These are phyloP conservation scores for Pseudochirops corinnae DNA, from an alignment of 2,797 vertebrate genomes.

Conservation along the genomic window DNA sequence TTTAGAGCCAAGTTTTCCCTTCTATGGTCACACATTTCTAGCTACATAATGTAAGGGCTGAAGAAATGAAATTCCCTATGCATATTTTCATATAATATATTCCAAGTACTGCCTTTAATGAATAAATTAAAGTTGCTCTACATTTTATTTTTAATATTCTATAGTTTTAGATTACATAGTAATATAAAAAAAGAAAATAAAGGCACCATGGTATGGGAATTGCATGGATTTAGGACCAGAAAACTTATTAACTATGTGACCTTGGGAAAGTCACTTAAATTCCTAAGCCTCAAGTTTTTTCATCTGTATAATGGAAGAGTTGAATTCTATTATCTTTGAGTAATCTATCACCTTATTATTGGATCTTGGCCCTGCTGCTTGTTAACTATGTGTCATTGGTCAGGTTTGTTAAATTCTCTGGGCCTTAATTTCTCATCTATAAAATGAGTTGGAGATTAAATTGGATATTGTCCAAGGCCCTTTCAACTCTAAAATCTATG, in stretches of 20 bases:
- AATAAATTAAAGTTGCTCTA: not conserved
- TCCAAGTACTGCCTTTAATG: not conserved
- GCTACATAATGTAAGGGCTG: not conserved
- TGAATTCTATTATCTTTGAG: not conserved
- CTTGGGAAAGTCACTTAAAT: not conserved
- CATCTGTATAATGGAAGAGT: not conserved
- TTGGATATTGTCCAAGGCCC: not conserved
- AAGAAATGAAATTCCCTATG: not conserved
- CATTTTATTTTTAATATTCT: not conserved
- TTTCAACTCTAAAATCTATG: not conserved
- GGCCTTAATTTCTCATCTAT: not conserved
- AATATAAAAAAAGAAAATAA: not conserved
- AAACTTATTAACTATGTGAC: not conserved
- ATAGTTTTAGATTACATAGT: not conserved
- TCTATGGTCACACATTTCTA: not conserved
- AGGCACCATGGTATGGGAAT: not conserved
- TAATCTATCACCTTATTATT: not conserved
- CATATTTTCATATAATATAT: not conserved
- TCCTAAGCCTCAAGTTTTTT: not conserved
- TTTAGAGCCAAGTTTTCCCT: not conserved
- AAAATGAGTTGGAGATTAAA: not conserved
- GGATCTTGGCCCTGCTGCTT: not conserved
- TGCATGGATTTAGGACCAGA: not conserved
- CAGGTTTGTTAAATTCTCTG: not conserved
- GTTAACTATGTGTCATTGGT: not conserved